Conservation (phyloP, 2,797 vertebrate genomes). For the Oreortyx pictus region DNA sequence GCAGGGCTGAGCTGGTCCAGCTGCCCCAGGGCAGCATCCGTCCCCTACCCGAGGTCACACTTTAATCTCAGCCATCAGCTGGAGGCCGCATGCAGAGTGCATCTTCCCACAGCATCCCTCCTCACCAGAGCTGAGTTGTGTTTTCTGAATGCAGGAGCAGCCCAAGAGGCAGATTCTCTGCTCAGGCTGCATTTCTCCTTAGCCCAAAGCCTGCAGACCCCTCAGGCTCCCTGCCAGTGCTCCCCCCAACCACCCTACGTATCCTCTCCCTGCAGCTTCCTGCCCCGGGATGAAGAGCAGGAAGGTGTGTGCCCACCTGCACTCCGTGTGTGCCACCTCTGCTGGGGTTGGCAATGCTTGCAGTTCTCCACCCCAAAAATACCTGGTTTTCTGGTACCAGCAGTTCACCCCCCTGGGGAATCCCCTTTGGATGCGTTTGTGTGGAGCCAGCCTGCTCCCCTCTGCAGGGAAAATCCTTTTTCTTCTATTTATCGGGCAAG, state of each 20-base stretch:
- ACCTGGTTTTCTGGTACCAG: neutral
- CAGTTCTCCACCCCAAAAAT: accelerated
- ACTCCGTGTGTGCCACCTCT: neutral
- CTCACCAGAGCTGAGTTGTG: neutral
- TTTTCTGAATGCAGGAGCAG: neutral
- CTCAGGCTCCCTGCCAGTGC: neutral
- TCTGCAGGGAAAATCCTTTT: conserved; percentile 18
- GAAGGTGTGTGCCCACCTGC: accelerated
- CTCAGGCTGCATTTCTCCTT: neutral
- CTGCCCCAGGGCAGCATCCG: neutral
- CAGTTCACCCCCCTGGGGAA: neutral
- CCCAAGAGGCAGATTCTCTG: neutral
- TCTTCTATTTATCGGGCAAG: conserved; percentile 10
- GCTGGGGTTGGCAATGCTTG: neutral
- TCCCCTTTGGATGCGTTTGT: neutral
- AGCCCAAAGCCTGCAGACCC: accelerated
- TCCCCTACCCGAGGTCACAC: neutral
- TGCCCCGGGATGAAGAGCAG: neutral
- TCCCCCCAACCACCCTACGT: neutral
- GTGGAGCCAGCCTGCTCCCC: neutral
- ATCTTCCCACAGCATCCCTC: neutral
- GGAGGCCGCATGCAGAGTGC: neutral
- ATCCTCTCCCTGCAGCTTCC: neutral
- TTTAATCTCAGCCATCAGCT: neutral
- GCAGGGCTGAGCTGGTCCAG: neutral